Percentiles rank a stretch among this genome's conserved stretches.
phyloP scores from a whole-genome alignment of 1,140 invertebrate species.

The Neodiprion lecontei region DNA sequence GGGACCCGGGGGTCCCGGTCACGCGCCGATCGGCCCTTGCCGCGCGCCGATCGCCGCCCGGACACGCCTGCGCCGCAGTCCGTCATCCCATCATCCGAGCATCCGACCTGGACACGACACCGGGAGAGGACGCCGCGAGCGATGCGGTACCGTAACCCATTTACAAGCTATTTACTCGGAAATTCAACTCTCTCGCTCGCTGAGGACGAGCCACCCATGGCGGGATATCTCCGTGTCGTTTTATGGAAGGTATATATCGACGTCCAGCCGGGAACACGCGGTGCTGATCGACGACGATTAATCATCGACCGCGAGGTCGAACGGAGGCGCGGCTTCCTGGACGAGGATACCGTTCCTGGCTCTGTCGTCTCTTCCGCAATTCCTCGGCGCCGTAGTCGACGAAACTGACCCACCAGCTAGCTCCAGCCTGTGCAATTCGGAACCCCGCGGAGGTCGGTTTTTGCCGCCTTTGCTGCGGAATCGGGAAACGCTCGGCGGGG shows the following conservation, averaged over 20 bases:
- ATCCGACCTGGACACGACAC: conserved; percentile 39
- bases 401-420: too few species aligned
- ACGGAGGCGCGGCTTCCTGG: not conserved
- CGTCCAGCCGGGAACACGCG: not conserved
- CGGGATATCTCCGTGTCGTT: not conserved
- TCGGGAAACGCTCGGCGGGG: too few species aligned
- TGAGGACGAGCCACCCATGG: not conserved
- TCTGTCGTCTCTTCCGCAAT: too few species aligned
- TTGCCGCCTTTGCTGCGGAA: too few species aligned
- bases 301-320: not conserved
- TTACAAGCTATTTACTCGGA: conserved; percentile 12
- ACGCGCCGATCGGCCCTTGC: conserved; percentile 38
- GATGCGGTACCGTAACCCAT: conserved; percentile 11
- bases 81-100: conserved; percentile 50
- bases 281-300: not conserved
- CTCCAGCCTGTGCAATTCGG: too few species aligned
- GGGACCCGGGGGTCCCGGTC: conserved; percentile 36
- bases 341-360: too few species aligned
- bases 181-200: not conserved
- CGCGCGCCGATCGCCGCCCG: conserved; percentile 43
- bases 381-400: too few species aligned
- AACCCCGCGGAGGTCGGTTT: too few species aligned
- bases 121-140: conserved; percentile 1
- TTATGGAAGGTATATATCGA: conserved; percentile 3
- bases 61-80: conserved; percentile 50